Conservation (phyloP, 2,888 invertebrate genomes). For the Conchocele bisecta region DNA sequence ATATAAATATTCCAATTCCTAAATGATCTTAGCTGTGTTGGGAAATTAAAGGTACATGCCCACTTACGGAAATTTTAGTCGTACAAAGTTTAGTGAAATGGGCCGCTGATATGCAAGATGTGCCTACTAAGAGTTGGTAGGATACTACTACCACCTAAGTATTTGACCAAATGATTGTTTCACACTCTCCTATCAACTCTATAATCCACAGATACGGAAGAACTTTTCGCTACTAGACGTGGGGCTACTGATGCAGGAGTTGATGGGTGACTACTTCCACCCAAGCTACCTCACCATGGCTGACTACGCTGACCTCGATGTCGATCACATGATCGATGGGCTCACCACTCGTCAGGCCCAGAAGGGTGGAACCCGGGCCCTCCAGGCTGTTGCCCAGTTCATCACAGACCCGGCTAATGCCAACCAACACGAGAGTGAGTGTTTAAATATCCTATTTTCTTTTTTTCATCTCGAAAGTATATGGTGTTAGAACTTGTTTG, state of each 20-base stretch:
- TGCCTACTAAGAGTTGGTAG: too few relatives aligned
- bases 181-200: slow-evolving; percentile 12
- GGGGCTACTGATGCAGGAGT: slow-evolving; percentile 74
- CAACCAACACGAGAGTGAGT: not conserved
- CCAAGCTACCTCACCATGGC: slow-evolving; percentile 70
- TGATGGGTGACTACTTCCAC: slow-evolving; percentile 81
- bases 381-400: not conserved
- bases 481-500: too few relatives aligned
- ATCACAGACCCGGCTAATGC: not conserved
- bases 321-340: slow-evolving; percentile 49
- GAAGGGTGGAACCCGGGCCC: slow-evolving; percentile 8
- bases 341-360: slow-evolving; percentile 16
- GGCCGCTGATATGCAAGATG: too few relatives aligned
- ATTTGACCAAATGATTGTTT: too few relatives aligned
- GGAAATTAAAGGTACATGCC: too few relatives aligned
- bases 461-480: too few relatives aligned
- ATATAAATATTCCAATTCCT: too few relatives aligned
- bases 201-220: slow-evolving; percentile 49
- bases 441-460: too few relatives aligned
- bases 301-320: slow-evolving; percentile 49
- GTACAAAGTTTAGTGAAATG: too few relatives aligned
- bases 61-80: too few relatives aligned
- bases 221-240: slow-evolving; percentile 73
- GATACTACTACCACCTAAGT: too few relatives aligned
- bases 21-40: too few relatives aligned